Base-by-base conservation (phyloP, 2,888 invertebrate genomes). In the Archips crataeganus region DNA sequence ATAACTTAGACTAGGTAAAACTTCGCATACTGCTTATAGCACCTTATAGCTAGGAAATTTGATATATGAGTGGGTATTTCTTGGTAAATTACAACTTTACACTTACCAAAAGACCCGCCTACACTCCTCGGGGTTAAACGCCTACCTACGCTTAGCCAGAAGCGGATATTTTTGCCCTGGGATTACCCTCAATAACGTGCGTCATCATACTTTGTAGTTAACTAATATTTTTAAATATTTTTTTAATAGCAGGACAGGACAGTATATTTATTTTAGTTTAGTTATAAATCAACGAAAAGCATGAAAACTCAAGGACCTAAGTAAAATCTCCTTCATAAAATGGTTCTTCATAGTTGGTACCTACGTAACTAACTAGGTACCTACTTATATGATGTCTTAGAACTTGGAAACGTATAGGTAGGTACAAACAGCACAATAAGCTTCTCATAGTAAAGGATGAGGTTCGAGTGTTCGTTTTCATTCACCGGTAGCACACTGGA, bases 131-230 rank as follows among this genome's bases (percentile, higher is more conserved):
- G 60, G 39, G 34, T 66, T 32, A 62, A 62, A 62, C 62, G 10
- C 70, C 49, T 32, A 66, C 66, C 49, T 32, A 66, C 66, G 61
- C 66, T 36, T 61, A 45, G 39, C 51, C 54, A 11, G 66, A 11
- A 36, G 59, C 60, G 9, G 34, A 32, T 32, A 32, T 10, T 57
- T 10, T 57, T 57, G 15, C 32, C 32, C 57, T 32, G 32, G 57
- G 32, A 57, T 57, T 57, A 57, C 32, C 32, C 32, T 54, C 57
- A 57, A 57, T 32, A 57, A 57, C 57, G 3, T 57, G 57, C 32
- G 45, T 45, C 45, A 45, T 45, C 10, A 39, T 39, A 11, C 42
- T 9, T 42, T 3, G 45, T 45, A 10, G 3, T 10, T 11, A 11
- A 39, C 39, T 39, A 39, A 39, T 39, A 39, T 5, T 39, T 39